Evolutionary conservation across 1,140 invertebrate genomes (phyloP).

Genomic region (Cydia amplana): DNA sequence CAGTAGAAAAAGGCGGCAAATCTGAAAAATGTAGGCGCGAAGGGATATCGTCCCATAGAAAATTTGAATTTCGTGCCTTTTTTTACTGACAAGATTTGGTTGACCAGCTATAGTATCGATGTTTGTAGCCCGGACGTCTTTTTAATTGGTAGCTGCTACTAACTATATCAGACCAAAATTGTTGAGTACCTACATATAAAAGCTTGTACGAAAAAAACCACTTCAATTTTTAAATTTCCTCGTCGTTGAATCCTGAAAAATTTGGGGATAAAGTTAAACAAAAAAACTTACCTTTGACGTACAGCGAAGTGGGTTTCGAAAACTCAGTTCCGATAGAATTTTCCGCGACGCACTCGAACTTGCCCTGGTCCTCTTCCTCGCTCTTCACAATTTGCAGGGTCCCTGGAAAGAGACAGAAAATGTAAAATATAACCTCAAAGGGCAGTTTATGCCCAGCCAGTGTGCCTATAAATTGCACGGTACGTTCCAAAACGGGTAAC

Average conservation of each 20-base stretch:
- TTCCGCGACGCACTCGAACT: slow-evolving; percentile 96
- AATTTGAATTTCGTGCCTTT: too few relatives aligned
- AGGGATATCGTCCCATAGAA: too few relatives aligned
- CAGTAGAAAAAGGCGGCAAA: too few relatives aligned
- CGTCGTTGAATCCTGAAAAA: not conserved
- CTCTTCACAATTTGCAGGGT: slow-evolving; percentile 95
- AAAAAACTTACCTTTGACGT: slow-evolving; percentile 92
- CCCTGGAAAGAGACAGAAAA: slow-evolving; percentile 82
- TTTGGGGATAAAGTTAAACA: not conserved
- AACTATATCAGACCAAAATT: too few relatives aligned
- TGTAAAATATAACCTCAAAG: slow-evolving; percentile 24
- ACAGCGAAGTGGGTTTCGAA: slow-evolving; percentile 93
- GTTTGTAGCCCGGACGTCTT: too few relatives aligned
- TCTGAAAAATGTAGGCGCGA: too few relatives aligned
- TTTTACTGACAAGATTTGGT: too few relatives aligned
- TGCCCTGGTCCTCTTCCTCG: slow-evolving; percentile 93
- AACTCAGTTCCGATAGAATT: slow-evolving; percentile 95
- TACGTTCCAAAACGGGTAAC: slow-evolving; percentile 36
- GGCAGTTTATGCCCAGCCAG: slow-evolving; percentile 33
- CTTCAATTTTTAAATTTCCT: not conserved
- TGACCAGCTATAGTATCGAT: too few relatives aligned
- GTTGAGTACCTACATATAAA: too few relatives aligned
- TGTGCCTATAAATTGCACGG: slow-evolving; percentile 30
- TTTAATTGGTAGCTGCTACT: too few relatives aligned
- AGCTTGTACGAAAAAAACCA: not conserved